Percentiles rank a stretch among this genome's conserved stretches.
Evolutionary conservation across 1,140 invertebrate species (phyloP).

Genomic region (Himalopsyche phryganea): DNA sequence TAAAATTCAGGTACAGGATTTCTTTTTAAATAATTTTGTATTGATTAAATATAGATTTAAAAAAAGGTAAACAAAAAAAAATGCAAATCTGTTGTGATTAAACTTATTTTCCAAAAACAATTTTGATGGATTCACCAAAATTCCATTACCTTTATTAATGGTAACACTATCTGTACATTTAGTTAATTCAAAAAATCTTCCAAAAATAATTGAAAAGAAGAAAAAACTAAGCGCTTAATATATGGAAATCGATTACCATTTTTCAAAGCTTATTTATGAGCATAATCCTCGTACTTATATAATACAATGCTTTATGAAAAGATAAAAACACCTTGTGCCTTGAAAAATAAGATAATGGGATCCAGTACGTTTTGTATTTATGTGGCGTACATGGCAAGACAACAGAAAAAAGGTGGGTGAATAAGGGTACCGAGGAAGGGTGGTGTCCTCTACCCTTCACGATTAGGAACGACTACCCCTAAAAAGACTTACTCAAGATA

Average conservation of each 20-base stretch:
- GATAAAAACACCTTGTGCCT: not conserved
- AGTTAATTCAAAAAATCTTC: not conserved
- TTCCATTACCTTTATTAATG: too few relatives aligned
- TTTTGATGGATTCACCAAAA: too few relatives aligned
- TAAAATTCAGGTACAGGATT: too few relatives aligned
- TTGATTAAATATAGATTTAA: too few relatives aligned
- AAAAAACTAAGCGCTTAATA: not conserved
- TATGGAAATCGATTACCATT: not conserved
- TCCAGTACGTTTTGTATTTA: conserved; percentile 6
- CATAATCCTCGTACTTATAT: not conserved
- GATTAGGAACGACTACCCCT: conserved; percentile 8
- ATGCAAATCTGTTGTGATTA: too few relatives aligned
- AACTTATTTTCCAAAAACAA: too few relatives aligned
- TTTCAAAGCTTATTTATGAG: not conserved
- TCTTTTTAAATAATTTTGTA: too few relatives aligned
- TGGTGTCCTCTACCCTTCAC: not conserved
- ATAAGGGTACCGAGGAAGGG: not conserved
- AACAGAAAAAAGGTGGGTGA: too few relatives aligned
- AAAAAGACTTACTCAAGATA: not conserved
- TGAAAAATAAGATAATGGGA: not conserved
- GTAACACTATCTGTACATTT: too few relatives aligned
- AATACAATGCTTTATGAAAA: not conserved
- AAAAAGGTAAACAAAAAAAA: too few relatives aligned
- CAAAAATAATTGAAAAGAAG: not conserved
- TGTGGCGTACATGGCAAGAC: conserved; percentile 1